Conservation (phyloP, 2,797 vertebrate species). For the Chaenodraco wilsoni region DNA sequence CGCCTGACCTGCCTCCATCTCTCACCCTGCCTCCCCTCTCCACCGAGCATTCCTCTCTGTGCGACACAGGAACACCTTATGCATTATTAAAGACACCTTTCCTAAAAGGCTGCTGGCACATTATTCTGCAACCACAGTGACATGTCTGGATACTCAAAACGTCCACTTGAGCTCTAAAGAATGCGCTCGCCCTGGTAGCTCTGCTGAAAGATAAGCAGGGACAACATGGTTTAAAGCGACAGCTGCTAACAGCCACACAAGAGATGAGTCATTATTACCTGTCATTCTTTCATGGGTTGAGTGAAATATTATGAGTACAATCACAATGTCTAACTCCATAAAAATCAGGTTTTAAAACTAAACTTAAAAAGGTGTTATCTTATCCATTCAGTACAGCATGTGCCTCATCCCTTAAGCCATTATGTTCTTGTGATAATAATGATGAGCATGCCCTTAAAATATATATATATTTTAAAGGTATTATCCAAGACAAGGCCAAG, state of each 20-base stretch:
- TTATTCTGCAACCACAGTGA: slow-evolving; percentile 78
- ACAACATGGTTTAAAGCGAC: slow-evolving; percentile 29
- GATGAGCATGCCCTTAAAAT: background rate
- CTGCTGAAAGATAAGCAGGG: slow-evolving; percentile 29
- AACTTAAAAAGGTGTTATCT: slow-evolving; percentile 1
- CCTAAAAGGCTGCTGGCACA: slow-evolving; percentile 83
- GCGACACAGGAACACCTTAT: slow-evolving; percentile 79
- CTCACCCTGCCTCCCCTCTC: slow-evolving; percentile 23
- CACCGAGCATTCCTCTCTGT: slow-evolving; percentile 67
- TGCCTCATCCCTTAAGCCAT: background rate
- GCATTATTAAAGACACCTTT: slow-evolving; percentile 87
- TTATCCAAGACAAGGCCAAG: background rate
- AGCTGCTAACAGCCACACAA: slow-evolving; percentile 19
- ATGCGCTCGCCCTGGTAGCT: slow-evolving; percentile 60
- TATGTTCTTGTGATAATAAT: background rate
- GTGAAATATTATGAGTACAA: background rate
- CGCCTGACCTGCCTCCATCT: background rate
- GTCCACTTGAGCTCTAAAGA: slow-evolving; percentile 70
- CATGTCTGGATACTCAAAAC: slow-evolving; percentile 75
- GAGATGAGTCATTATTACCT: slow-evolving; percentile 4
- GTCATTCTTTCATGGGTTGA: background rate
- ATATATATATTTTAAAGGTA: background rate
- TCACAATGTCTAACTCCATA: background rate
- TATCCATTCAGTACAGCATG: background rate
- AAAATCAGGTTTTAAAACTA: background rate